Conservation (phyloP, 2,888 invertebrate genomes). For the Aphidoletes aphidimyza region DNA sequence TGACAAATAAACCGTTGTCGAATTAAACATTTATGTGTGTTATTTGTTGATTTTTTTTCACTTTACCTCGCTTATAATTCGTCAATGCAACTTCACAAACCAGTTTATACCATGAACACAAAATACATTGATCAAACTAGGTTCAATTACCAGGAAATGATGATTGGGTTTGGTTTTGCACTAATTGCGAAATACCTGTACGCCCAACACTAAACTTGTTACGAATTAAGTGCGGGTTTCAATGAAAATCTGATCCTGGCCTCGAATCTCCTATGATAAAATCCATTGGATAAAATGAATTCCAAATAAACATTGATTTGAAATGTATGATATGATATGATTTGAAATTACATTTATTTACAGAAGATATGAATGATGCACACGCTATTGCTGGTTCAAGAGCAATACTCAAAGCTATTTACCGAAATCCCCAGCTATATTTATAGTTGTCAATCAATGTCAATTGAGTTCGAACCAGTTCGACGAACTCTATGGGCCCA, state of each 20-base stretch:
- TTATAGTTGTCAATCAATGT: too few species aligned
- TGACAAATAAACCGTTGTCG: not conserved
- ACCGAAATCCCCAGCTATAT: too few species aligned
- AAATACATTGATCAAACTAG: not conserved
- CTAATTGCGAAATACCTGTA: conserved; percentile 48
- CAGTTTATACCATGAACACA: not conserved
- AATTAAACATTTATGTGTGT: not conserved
- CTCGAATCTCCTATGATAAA: not conserved
- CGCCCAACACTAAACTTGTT: conserved; percentile 54
- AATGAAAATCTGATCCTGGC: conserved; percentile 52
- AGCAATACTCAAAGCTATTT: too few species aligned
- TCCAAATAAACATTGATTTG: too few species aligned
- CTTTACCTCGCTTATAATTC: not conserved
- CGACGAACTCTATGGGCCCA: too few species aligned
- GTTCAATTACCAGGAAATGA: conserved; percentile 53
- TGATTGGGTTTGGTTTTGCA: conserved; percentile 48
- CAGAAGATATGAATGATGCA: too few species aligned
- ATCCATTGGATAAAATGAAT: too few species aligned
- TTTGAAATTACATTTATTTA: too few species aligned
- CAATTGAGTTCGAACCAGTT: too few species aligned
- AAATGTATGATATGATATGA: too few species aligned
- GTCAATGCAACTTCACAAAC: not conserved
- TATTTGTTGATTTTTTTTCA: too few species aligned
- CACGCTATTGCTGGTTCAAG: too few species aligned
- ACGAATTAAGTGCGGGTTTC: conserved; percentile 35